Conservation (phyloP, 1,140 invertebrate species). For the Campoletis sonorensis region DNA sequence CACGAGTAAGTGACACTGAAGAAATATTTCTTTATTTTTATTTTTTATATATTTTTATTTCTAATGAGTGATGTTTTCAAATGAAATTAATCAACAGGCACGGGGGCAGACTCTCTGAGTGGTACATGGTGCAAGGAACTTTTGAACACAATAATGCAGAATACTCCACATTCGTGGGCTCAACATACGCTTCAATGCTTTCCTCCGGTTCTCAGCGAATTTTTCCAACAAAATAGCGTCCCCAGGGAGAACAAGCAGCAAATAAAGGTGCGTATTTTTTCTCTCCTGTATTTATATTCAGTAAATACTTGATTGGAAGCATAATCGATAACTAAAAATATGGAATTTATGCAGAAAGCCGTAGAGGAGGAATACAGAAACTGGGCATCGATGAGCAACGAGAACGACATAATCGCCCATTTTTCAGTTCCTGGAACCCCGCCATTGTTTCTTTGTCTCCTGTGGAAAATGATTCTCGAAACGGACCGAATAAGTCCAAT, state of each 20-base stretch:
- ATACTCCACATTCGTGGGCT: conserved; percentile 96
- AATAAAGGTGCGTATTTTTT: conserved; percentile 79
- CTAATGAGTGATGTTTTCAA: too few relatives aligned
- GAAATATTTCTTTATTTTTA: background rate
- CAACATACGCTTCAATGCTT: conserved; percentile 95
- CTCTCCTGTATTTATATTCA: too few relatives aligned
- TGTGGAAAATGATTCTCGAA: conserved; percentile 97
- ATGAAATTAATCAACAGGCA: conserved; percentile 64
- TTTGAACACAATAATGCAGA: conserved; percentile 92
- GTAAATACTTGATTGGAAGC: background rate
- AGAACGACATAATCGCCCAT: conserved; percentile 96
- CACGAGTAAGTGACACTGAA: conserved; percentile 80
- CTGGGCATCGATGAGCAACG: conserved; percentile 97
- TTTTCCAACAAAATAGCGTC: conserved; percentile 89
- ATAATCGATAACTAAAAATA: conserved; percentile 27
- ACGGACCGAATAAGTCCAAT: conserved; percentile 94
- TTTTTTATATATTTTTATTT: too few relatives aligned
- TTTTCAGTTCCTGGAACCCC: conserved; percentile 94
- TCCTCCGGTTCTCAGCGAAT: conserved; percentile 91
- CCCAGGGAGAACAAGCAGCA: conserved; percentile 93
- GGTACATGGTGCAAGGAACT: conserved; percentile 94
- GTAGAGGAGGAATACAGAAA: conserved; percentile 97
- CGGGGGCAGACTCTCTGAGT: conserved; percentile 80
- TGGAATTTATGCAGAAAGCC: conserved; percentile 79
- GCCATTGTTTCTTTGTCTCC: conserved; percentile 91